Percentiles rank a stretch among this genome's conserved stretches.
phyloP scores from a whole-genome alignment of 2,888 invertebrate genomes.

The Latrodectus elegans region DNA sequence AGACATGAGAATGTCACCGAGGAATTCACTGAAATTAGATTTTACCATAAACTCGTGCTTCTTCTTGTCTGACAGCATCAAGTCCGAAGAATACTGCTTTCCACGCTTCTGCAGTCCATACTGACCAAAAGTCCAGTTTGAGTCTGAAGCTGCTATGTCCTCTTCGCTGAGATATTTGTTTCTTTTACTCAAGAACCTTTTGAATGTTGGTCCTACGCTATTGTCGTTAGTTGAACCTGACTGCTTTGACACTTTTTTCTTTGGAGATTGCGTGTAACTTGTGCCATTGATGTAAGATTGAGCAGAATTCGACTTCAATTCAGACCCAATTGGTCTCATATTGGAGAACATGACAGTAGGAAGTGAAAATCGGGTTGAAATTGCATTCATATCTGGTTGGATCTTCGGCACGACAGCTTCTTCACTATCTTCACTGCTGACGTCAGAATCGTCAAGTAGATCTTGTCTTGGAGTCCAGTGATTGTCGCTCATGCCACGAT shows the following conservation, averaged over 20 bases:
- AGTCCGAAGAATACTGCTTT: conserved; percentile 56
- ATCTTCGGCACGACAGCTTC: conserved; percentile 48
- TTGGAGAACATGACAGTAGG: conserved; percentile 64
- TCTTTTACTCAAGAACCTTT: conserved; percentile 33
- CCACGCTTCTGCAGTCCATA: conserved; percentile 51
- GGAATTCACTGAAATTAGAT: conserved; percentile 46
- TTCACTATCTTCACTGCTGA: conserved; percentile 53
- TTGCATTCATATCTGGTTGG: conserved; percentile 8
- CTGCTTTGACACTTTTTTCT: conserved; percentile 29
- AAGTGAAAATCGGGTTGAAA: conserved; percentile 53
- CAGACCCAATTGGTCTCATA: conserved; percentile 57
- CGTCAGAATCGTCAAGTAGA: conserved; percentile 61
- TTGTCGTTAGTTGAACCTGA: background rate
- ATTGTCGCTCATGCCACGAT: conserved; percentile 43
- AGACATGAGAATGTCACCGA: conserved; percentile 51
- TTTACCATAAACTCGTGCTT: conserved; percentile 44
- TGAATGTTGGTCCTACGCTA: conserved; percentile 17
- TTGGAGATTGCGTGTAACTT: conserved; percentile 2
- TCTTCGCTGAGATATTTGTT: conserved; percentile 57
- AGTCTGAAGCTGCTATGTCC: conserved; percentile 46
- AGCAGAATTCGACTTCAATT: conserved; percentile 10
- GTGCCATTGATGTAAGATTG: conserved; percentile 7
- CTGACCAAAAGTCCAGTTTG: conserved; percentile 61
- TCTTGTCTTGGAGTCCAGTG: conserved; percentile 66
- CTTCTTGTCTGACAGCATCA: conserved; percentile 53